Base-by-base conservation (phyloP, 2,888 invertebrate species). In the Ethmia dodecea region DNA sequence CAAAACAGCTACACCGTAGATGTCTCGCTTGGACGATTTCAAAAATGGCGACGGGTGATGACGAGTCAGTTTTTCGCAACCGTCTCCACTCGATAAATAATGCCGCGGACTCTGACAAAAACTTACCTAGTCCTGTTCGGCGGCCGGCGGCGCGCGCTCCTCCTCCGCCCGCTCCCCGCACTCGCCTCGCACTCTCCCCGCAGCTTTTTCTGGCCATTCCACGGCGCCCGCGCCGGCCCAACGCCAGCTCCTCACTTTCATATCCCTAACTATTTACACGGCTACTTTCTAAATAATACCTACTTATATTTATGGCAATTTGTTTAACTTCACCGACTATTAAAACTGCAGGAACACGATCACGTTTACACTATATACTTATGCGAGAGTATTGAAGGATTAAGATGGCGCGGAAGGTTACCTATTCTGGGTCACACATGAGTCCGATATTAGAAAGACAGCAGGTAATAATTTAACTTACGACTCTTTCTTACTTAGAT, bases 241-340 rank as follows among this genome's bases (percentile, higher is more conserved):
- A 65, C 68, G 64, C 68, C 56, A 67, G 66, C 68, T 62, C 72
- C 68, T 70, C 80, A 79, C 79, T 78, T 77, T 67, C 67, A 78
- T 60, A 60, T 52, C 67, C 68, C 77, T 79, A 79, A 79, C 74
- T 86, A 86, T 86, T 77, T 84, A 86, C 86, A 86, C 76, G 48
- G 66, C 78, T 81, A 83, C 70, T 63, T 53, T 55, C 81, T 84
- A 83, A 73, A 76, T 78, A 79, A 78, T 74, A 76, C 67, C 84
- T 84, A 84, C 84, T 86, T 86, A 86, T 74, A 81, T 77, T 84
- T 86, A 86, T 86, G 86, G 86, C 86, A 86, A 84, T 86, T 84
- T 83, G 83, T 84, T 83, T 79, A 79, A 86, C 80, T 84, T 83
- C 80, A 84, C 75, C 81, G 78, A 84, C 84, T 81, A 76, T 80